A percentile compares a stretch with the other conserved stretches of the same genome.
These are phyloP conservation scores for Diceros bicornis DNA, from an alignment of 2,797 vertebrate species.

Conservation along the genomic window DNA sequence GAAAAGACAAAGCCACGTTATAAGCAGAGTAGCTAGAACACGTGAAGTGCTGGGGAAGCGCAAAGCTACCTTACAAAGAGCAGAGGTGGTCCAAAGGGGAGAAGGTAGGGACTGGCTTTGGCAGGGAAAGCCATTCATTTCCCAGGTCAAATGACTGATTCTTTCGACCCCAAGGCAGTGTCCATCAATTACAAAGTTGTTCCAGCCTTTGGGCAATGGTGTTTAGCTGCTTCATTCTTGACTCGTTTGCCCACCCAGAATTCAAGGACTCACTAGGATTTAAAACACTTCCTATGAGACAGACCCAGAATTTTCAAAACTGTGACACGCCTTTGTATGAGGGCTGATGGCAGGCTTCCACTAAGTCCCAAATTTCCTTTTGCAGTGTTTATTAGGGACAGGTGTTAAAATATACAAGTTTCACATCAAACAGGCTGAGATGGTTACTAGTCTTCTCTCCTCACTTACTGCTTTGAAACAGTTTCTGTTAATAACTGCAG, in stretches of 20 bases:
- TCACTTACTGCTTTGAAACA: not conserved
- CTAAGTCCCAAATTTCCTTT: not conserved
- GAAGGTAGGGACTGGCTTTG: not conserved
- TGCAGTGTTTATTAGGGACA: not conserved
- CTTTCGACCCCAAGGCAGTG: not conserved
- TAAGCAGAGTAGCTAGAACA: not conserved
- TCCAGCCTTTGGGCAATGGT: not conserved
- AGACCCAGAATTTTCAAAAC: not conserved
- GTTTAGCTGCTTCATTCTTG: not conserved
- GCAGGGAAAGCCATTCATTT: not conserved
- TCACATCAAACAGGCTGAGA: not conserved
- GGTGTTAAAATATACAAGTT: not conserved
- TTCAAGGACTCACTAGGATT: not conserved
- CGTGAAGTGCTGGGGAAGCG: not conserved
- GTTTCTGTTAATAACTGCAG: not conserved
- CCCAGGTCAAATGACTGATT: not conserved
- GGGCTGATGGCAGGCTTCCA: not conserved
- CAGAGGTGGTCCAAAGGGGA: not conserved
- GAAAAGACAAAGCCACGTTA: conserved; percentile 83
- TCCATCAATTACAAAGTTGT: not conserved
- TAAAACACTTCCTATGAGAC: conserved; percentile 1
- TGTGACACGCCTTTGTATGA: not conserved
- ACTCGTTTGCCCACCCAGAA: not conserved
- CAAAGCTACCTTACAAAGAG: not conserved
- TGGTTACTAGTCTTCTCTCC: not conserved